phyloP scores from a whole-genome alignment of 2,113 vertebrate species.

The Laticauda colubrina region DNA sequence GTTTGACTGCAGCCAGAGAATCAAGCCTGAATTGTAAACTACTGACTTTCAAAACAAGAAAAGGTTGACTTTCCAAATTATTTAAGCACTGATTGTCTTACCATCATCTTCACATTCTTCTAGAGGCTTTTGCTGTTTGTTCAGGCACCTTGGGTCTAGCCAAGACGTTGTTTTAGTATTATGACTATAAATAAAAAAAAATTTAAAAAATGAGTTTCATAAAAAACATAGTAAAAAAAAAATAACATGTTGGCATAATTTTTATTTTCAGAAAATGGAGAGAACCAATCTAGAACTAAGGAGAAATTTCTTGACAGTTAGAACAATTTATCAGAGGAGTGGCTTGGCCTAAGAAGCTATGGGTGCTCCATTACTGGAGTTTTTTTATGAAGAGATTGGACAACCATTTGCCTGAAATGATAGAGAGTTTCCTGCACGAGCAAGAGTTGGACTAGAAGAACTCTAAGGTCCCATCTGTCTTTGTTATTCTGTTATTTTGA shows the following conservation, averaged over 20 bases:
- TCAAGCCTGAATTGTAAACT: neutral
- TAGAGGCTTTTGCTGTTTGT: conserved; percentile 96
- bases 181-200: conserved; percentile 81
- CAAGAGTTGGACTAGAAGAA: neutral
- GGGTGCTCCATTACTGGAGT: neutral
- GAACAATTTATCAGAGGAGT: neutral
- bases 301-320: neutral
- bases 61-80: neutral
- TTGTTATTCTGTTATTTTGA: neutral
- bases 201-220: conserved; percentile 50
- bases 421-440: neutral
- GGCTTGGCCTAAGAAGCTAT: neutral
- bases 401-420: neutral
- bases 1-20: neutral
- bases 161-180: conserved; percentile 99
- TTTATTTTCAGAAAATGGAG: conserved; percentile 15
- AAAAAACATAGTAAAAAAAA: conserved; percentile 45
- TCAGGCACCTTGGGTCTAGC: conserved; percentile 99
- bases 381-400: neutral
- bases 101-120: conserved; percentile 99
- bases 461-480: neutral
- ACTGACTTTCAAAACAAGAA: neutral
- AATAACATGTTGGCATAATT: conserved; percentile 2
- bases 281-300: neutral
- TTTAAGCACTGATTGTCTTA: conserved; percentile 62